These are phyloP conservation scores for Beaufortia kweichowensis DNA, from an alignment of 2,113 vertebrate genomes.

Conservation along the genomic window DNA sequence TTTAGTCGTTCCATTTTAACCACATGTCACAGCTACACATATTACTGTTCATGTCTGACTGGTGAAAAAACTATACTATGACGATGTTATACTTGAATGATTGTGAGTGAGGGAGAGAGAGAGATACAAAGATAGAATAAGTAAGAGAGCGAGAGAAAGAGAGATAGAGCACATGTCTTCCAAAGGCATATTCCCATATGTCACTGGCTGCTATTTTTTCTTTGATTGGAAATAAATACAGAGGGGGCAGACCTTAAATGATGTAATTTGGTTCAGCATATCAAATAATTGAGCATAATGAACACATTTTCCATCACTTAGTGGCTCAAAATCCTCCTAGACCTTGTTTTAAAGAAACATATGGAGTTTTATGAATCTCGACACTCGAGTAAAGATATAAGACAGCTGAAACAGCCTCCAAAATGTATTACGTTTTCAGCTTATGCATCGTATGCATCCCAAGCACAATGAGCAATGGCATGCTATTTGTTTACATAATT, in stretches of 20 bases:
- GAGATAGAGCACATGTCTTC: conserved; percentile 72
- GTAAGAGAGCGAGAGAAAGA: conserved; percentile 65
- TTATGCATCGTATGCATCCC: neutral
- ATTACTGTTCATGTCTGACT: conserved; percentile 74
- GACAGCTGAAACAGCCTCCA: neutral
- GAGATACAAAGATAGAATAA: conserved; percentile 64
- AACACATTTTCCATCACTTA: neutral
- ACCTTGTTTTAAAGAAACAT: neutral
- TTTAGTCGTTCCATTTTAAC: conserved; percentile 71
- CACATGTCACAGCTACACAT: conserved; percentile 78
- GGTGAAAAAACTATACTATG: conserved; percentile 63
- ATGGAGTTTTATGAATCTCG: neutral
- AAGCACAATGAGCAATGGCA: neutral
- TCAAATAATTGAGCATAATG: conserved; percentile 61
- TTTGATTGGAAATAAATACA: conserved; percentile 71
- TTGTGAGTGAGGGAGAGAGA: conserved; percentile 67
- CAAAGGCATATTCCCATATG: conserved; percentile 75
- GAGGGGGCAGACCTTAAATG: conserved; percentile 62
- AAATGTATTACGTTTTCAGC: neutral
- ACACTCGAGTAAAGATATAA: too few relatives aligned
- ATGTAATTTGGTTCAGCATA: conserved; percentile 75
- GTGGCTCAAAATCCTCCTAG: neutral
- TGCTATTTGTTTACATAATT: conserved; percentile 31
- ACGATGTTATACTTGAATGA: too few relatives aligned
- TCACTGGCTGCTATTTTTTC: conserved; percentile 78